These are phyloP conservation scores for Drosophila greeni DNA, from an alignment of 2,888 invertebrate genomes.

Conservation along the genomic window DNA sequence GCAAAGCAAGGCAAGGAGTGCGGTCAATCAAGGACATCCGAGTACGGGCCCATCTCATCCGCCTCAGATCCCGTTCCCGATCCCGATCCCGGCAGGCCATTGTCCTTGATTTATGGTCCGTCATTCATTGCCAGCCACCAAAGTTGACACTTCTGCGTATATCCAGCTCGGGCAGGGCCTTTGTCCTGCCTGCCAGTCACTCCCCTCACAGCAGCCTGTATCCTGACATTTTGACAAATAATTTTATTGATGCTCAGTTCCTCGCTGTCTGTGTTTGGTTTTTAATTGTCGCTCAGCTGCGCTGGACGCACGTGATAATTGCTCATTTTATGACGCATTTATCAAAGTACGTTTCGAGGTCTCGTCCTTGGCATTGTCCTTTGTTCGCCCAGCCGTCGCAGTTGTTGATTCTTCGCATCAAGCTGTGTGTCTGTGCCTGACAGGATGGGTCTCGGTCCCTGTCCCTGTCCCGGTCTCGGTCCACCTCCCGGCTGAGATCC, in stretches of 20 bases:
- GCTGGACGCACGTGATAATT: conserved; percentile 71
- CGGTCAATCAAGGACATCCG: conserved; percentile 73
- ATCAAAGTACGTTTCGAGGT: conserved; percentile 60
- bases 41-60: conserved; percentile 17
- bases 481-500: conserved; percentile 27
- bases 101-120: conserved; percentile 70
- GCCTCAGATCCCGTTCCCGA: conserved; percentile 4
- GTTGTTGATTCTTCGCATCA: conserved; percentile 50
- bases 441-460: conserved; percentile 22
- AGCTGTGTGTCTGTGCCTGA: conserved; percentile 52
- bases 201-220: conserved; percentile 26
- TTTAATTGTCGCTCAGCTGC: conserved; percentile 66
- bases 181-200: conserved; percentile 36
- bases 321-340: conserved; percentile 75
- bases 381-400: conserved; percentile 43
- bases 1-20: conserved; percentile 46
- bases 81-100: conserved; percentile 30
- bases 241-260: conserved; percentile 69
- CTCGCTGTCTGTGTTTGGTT: conserved; percentile 62
- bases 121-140: conserved; percentile 69
- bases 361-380: conserved; percentile 46
- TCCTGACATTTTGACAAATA: conserved; percentile 75
- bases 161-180: conserved; percentile 35
- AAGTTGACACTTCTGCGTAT: conserved; percentile 65
- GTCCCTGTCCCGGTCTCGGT: conserved; percentile 1